Evolutionary conservation across 2,888 invertebrate genomes (phyloP).

Genomic region (Microplitis manilae): DNA sequence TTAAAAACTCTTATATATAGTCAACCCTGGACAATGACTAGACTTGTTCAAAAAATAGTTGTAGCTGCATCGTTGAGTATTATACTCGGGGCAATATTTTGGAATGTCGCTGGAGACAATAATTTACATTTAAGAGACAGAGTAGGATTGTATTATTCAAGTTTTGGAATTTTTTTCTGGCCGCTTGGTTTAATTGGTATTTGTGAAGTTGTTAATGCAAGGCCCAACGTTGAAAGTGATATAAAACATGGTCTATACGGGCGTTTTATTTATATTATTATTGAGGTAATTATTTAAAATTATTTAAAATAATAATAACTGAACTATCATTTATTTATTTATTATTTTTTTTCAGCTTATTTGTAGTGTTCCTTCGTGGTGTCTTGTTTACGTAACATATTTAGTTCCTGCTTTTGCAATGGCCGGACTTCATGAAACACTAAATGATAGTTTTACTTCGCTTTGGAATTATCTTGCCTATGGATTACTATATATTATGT

Average conservation of each 20-base stretch:
- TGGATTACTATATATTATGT: slow-evolving; percentile 64
- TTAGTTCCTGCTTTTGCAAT: slow-evolving; percentile 91
- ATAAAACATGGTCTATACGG: slow-evolving; percentile 86
- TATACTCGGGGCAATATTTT: slow-evolving; percentile 88
- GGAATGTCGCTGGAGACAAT: slow-evolving; percentile 86
- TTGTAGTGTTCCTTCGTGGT: slow-evolving; percentile 84
- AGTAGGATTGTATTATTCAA: slow-evolving; percentile 89
- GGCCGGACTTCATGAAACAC: slow-evolving; percentile 81
- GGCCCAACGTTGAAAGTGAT: slow-evolving; percentile 82
- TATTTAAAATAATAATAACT: neutral
- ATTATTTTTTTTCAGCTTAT: slow-evolving; percentile 76
- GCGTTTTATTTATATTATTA: slow-evolving; percentile 83
- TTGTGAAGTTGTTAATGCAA: slow-evolving; percentile 70
- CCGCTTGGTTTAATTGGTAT: slow-evolving; percentile 75
- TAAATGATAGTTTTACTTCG: slow-evolving; percentile 65
- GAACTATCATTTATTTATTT: neutral
- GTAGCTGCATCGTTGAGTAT: slow-evolving; percentile 87
- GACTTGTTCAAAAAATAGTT: slow-evolving; percentile 84
- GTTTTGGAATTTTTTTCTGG: slow-evolving; percentile 85
- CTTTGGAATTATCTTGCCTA: slow-evolving; percentile 65
- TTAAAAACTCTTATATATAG: slow-evolving; percentile 84
- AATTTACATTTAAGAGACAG: slow-evolving; percentile 84
- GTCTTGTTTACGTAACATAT: slow-evolving; percentile 87
- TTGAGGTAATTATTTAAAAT: slow-evolving; percentile 76
- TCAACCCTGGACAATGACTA: slow-evolving; percentile 87